phyloP scores from a whole-genome alignment of 2,797 vertebrate species.

The Smutsia gigantea region DNA sequence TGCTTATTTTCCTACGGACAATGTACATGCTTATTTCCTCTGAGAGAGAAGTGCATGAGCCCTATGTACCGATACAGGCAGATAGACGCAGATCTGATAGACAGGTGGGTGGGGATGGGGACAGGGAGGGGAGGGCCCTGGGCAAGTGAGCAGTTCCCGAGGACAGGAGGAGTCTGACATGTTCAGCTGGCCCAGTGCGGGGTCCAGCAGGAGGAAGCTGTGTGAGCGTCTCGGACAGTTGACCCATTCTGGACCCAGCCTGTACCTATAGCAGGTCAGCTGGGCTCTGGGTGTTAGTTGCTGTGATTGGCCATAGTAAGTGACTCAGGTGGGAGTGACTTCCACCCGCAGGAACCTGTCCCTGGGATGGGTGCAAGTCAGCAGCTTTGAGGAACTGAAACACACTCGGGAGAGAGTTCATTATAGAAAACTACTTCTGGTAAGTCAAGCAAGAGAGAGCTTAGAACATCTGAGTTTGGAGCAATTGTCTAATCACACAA shows the following conservation, averaged over 20 bases:
- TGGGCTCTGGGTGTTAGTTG: not conserved
- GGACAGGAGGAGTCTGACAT: not conserved
- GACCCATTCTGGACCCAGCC: not conserved
- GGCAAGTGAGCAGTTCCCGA: not conserved
- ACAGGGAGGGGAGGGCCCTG: not conserved
- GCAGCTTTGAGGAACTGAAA: not conserved
- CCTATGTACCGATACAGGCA: not conserved
- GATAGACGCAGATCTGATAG: not conserved
- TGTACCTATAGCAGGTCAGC: not conserved
- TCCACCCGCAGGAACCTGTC: not conserved
- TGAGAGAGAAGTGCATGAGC: not conserved
- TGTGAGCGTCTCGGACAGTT: rapidly evolving
- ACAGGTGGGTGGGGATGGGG: rapidly evolving
- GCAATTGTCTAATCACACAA: not conserved
- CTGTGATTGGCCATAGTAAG: not conserved
- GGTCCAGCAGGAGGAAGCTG: not conserved
- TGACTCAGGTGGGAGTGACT: not conserved
- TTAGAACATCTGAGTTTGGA: not conserved
- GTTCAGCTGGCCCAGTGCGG: not conserved
- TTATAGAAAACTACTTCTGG: not conserved
- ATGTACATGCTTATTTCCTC: not conserved
- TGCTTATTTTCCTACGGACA: not conserved
- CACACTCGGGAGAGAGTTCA: not conserved
- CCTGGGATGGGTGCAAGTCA: not conserved
- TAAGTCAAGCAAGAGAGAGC: not conserved